Evolutionary conservation across 1,140 invertebrate genomes (phyloP).

Genomic region (Coelopa frigida): DNA sequence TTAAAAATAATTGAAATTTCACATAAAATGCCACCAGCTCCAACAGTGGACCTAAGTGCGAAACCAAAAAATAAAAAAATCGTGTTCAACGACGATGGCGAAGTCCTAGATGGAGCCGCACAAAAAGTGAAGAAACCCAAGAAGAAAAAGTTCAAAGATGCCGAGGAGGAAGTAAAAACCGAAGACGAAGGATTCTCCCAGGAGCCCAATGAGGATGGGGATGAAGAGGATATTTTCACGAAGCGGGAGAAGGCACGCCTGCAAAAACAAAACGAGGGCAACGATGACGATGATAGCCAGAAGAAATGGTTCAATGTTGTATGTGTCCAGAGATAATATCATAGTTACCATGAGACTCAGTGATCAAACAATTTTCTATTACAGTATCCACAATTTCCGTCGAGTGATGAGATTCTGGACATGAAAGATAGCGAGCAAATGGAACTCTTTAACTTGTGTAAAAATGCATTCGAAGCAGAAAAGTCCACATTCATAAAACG

Average conservation of each 20-base stretch:
- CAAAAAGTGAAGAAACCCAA: slow-evolving; percentile 15
- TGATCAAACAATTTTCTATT: not conserved
- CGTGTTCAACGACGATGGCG: slow-evolving; percentile 33
- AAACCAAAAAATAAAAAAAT: slow-evolving; percentile 41
- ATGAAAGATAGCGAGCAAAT: slow-evolving; percentile 41
- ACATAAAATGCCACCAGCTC: slow-evolving; percentile 26
- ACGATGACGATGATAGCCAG: slow-evolving; percentile 22
- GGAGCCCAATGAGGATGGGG: slow-evolving; percentile 12
- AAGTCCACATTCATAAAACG: slow-evolving; percentile 26
- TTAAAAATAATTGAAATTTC: not conserved
- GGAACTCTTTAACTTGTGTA: slow-evolving; percentile 34
- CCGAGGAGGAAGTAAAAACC: slow-evolving; percentile 1
- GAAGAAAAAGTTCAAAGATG: slow-evolving; percentile 11
- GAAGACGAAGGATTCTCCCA: too few relatives aligned
- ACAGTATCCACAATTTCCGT: slow-evolving; percentile 31
- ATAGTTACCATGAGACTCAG: not conserved
- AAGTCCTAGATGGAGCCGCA: slow-evolving; percentile 17
- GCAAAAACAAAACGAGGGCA: slow-evolving; percentile 19
- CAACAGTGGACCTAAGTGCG: slow-evolving; percentile 15
- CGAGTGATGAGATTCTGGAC: slow-evolving; percentile 34
- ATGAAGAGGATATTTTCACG: slow-evolving; percentile 21
- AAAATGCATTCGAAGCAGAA: slow-evolving; percentile 32
- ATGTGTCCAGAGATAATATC: not conserved
- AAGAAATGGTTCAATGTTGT: slow-evolving; percentile 42
- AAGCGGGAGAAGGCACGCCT: slow-evolving; percentile 16